A percentile compares a stretch with the other conserved stretches of the same genome.
These are phyloP conservation scores for Petrocephalus sullivani DNA, from an alignment of 2,797 vertebrate species.

Conservation along the genomic window DNA sequence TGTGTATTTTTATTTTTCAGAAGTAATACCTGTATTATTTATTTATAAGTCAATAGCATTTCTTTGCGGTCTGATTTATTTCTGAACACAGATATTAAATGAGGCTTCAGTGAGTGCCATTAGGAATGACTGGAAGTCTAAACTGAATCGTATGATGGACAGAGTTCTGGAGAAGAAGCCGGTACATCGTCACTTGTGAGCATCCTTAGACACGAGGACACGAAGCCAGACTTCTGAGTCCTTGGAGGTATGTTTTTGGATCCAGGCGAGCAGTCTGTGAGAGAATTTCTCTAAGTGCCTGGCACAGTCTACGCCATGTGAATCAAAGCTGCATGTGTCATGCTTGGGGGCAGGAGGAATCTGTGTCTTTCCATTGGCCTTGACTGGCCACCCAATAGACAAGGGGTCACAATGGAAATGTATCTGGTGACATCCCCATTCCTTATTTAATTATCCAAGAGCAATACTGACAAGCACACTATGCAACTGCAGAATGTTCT, in stretches of 20 bases:
- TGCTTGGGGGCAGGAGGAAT: neutral
- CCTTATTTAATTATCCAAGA: neutral
- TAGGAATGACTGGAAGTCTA: neutral
- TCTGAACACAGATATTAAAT: neutral
- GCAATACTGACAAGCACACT: neutral
- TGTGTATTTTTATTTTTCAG: neutral
- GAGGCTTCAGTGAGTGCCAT: neutral
- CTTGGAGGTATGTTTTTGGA: neutral
- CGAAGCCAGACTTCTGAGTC: neutral
- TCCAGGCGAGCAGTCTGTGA: neutral
- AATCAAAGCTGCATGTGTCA: neutral
- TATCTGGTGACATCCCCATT: neutral
- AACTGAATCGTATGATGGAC: neutral
- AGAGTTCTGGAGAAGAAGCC: neutral
- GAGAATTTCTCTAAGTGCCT: neutral
- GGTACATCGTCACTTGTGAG: neutral
- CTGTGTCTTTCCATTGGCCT: neutral
- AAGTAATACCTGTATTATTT: neutral
- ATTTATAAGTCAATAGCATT: neutral
- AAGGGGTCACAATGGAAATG: neutral
- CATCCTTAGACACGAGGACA: neutral
- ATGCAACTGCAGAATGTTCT: neutral
- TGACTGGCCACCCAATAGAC: neutral
- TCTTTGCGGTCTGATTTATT: neutral
- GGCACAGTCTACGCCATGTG: neutral